These are phyloP conservation scores for Gymnocypris eckloni DNA, from an alignment of 2,797 vertebrate genomes.

Conservation along the genomic window DNA sequence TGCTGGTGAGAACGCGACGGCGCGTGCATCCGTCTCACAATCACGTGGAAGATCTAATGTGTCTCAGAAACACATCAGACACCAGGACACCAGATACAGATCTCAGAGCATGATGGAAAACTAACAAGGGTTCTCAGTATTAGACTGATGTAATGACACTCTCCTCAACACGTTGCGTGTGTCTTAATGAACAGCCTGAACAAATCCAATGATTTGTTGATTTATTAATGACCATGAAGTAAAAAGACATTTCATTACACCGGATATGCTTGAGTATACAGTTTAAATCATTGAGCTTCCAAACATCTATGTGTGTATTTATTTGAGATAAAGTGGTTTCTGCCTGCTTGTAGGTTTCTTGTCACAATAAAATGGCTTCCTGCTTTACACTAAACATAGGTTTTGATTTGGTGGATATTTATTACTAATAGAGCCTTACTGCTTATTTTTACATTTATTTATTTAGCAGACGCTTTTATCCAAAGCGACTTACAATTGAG, in stretches of 20 bases:
- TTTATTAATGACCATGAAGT: background rate
- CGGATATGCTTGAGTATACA: background rate
- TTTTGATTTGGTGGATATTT: background rate
- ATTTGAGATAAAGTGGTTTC: background rate
- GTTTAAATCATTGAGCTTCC: background rate
- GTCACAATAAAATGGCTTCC: background rate
- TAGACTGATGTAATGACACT: constrained; percentile 39
- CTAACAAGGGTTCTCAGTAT: constrained; percentile 25
- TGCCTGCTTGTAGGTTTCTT: background rate
- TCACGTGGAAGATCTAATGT: background rate
- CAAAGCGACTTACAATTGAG: no score
- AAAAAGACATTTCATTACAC: background rate
- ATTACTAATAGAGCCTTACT: background rate
- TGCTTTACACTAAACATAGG: background rate
- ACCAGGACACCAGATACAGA: constrained; percentile 31
- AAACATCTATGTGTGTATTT: background rate
- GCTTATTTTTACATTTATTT: background rate
- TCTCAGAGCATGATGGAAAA: constrained; percentile 32
- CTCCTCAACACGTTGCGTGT: background rate
- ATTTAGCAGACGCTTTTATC: no score
- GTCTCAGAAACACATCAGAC: background rate
- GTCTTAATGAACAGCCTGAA: background rate
- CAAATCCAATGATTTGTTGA: background rate
- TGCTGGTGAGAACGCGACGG: constrained; percentile 15
- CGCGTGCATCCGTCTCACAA: background rate